Evolutionary conservation across 2,888 invertebrate species (phyloP).

Genomic region (Papilio protenor): DNA sequence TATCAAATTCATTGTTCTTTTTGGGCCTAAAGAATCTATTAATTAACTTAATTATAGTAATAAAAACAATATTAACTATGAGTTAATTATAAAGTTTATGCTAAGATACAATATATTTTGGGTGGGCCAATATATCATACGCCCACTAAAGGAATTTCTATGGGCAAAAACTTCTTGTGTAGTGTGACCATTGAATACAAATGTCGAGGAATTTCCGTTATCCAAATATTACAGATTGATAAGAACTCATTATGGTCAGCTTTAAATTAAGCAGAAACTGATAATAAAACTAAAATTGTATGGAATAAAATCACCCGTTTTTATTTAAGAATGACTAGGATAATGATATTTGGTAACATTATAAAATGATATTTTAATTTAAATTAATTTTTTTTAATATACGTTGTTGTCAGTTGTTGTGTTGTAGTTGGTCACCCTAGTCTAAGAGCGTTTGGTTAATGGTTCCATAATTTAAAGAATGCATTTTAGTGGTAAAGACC

Average conservation of each 20-base stretch:
- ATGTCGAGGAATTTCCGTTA: background rate
- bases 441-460: slow-evolving; percentile 12
- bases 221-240: background rate
- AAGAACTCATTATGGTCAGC: background rate
- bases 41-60: slow-evolving; percentile 22
- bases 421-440: slow-evolving; percentile 8
- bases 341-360: background rate
- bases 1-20: background rate
- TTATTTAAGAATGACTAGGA: background rate
- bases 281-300: background rate
- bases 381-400: too few relatives aligned
- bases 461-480: background rate
- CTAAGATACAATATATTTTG: slow-evolving; percentile 17
- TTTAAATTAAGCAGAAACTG: background rate
- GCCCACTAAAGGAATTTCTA: slow-evolving; percentile 28
- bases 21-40: background rate
- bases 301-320: background rate
- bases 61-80: slow-evolving; percentile 22
- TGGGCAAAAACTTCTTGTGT: slow-evolving; percentile 15
- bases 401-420: too few relatives aligned
- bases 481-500: background rate
- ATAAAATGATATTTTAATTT: too few relatives aligned
- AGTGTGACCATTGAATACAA: background rate
- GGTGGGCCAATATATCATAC: slow-evolving; percentile 34
- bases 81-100: slow-evolving; percentile 36